Conservation (phyloP, 64 coral and sea anemone species). For the Montipora capricornis region DNA sequence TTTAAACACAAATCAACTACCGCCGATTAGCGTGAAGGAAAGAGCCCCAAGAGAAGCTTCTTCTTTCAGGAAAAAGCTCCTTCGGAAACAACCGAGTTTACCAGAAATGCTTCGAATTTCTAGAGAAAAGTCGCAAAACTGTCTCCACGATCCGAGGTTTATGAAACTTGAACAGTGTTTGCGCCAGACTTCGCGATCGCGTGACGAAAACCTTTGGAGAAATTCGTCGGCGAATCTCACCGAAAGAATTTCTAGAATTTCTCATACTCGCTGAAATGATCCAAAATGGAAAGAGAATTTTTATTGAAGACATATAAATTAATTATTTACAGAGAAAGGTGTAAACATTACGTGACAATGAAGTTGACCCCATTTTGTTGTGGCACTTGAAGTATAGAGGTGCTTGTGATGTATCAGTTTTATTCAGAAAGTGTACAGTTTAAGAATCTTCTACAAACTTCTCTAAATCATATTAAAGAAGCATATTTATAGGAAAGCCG, state of each 20-base stretch:
- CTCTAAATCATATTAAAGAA: too few relatives aligned
- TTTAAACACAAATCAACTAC: background rate
- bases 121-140: constrained; percentile 77
- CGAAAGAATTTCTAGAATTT: constrained; percentile 7
- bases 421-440: background rate
- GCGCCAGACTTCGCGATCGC: background rate
- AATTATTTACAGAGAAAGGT: background rate
- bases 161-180: constrained; percentile 83
- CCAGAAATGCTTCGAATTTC: constrained; percentile 88
- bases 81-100: constrained; percentile 61
- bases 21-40: constrained; percentile 6
- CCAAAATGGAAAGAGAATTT: background rate
- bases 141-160: constrained; percentile 87
- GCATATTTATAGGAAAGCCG: background rate
- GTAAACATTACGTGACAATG: background rate
- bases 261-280: background rate
- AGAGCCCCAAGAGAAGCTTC: background rate
- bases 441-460: too few relatives aligned
- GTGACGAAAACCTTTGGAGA: background rate
- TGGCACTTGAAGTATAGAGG: background rate
- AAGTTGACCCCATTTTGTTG: background rate
- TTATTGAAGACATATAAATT: background rate
- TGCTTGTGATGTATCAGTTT: background rate
- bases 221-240: background rate
- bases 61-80: background rate